A percentile compares a stretch with the other conserved stretches of the same genome.
Conservation (phyloP, 2,113 vertebrate genomes). For the Python bivittatus region DNA sequence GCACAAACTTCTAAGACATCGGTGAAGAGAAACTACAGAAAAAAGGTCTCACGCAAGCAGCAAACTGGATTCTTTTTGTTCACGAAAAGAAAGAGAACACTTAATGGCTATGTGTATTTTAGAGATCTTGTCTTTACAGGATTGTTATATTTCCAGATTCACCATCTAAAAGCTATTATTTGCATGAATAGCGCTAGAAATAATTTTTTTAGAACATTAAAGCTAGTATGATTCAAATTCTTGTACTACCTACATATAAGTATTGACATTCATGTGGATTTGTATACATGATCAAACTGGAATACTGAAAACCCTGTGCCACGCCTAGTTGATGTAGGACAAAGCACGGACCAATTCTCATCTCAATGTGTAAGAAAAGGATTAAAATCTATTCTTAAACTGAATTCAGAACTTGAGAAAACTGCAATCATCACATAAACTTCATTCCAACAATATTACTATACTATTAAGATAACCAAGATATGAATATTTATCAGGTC, state of each 20-base stretch:
- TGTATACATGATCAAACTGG: conserved; percentile 67
- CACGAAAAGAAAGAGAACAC: background rate
- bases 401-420: conserved; percentile 22
- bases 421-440: background rate
- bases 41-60: background rate
- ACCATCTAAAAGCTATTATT: conserved; percentile 26
- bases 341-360: conserved; percentile 44
- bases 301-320: conserved; percentile 48
- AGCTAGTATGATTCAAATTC: conserved; percentile 65
- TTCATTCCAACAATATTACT: conserved; percentile 22
- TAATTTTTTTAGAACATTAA: conserved; percentile 65
- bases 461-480: background rate
- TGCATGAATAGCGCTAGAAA: conserved; percentile 44
- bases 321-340: conserved; percentile 48
- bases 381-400: conserved; percentile 28
- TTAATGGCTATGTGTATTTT: background rate
- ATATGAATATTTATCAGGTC: background rate
- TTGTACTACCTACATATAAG: conserved; percentile 66
- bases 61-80: background rate
- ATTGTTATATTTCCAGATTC: background rate
- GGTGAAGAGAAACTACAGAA: background rate
- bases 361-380: conserved; percentile 41
- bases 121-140: background rate
- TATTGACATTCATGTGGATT: conserved; percentile 72
- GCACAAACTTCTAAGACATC: background rate